A percentile compares a stretch with the other conserved stretches of the same genome.
These are phyloP conservation scores for Drosophila birchii DNA, from an alignment of 2,888 invertebrate species.

Conservation along the genomic window DNA sequence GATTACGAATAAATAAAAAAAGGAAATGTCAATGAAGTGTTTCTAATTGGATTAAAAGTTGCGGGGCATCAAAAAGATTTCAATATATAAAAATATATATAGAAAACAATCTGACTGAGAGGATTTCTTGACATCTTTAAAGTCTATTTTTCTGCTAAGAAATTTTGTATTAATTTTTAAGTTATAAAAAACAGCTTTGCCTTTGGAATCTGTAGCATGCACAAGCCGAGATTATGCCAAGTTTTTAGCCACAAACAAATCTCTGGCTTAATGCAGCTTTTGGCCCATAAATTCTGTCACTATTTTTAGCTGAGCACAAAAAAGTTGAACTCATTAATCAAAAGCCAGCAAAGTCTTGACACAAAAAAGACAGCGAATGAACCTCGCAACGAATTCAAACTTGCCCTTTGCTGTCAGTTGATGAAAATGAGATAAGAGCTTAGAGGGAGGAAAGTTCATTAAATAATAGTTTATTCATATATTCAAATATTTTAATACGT, in stretches of 20 bases:
- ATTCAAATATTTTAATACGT: constrained; percentile 2
- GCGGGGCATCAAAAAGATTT: constrained; percentile 5
- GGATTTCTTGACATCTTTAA: neutral
- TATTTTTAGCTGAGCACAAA: constrained; percentile 20
- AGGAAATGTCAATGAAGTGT: constrained; percentile 53
- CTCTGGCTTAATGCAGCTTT: constrained; percentile 10
- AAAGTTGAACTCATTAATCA: constrained; percentile 42
- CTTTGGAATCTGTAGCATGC: neutral
- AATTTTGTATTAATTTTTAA: neutral
- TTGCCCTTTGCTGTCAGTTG: constrained; percentile 4
- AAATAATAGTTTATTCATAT: neutral
- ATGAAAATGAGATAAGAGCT: neutral
- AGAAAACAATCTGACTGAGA: neutral
- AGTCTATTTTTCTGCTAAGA: neutral
- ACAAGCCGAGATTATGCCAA: constrained; percentile 1
- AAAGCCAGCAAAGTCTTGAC: constrained; percentile 3
- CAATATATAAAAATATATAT: constrained; percentile 2
- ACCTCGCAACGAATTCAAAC: too few species aligned
- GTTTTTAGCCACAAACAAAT: constrained; percentile 10
- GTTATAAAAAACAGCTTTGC: neutral
- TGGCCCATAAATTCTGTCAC: constrained; percentile 18
- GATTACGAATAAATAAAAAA: constrained; percentile 16
- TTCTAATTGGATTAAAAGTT: constrained; percentile 57
- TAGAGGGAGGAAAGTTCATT: neutral
- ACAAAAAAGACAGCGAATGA: constrained; percentile 2